Conservation (phyloP, 2,888 invertebrate species). For the Ganaspis brasiliensis region DNA sequence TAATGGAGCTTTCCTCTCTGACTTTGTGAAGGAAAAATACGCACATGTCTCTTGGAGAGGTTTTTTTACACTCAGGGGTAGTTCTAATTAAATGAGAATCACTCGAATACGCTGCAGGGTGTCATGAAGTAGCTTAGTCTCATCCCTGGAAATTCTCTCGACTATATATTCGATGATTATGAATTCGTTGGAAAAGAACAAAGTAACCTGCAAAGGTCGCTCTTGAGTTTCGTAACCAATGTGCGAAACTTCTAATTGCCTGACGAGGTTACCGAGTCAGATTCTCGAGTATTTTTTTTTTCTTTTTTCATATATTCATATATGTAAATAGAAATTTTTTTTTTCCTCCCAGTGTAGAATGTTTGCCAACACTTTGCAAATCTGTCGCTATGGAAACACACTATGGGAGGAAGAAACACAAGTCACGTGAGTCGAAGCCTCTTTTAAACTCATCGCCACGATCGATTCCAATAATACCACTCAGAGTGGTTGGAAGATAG, state of each 20-base stretch:
- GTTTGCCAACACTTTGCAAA: slow-evolving; percentile 62
- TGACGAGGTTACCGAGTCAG: neutral
- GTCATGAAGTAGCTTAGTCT: slow-evolving; percentile 33
- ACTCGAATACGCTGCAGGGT: slow-evolving; percentile 51
- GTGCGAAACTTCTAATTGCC: slow-evolving; percentile 16
- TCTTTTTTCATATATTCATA: slow-evolving; percentile 3
- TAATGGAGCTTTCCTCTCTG: slow-evolving; percentile 20
- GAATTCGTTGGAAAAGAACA: neutral
- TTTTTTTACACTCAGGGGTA: slow-evolving; percentile 28
- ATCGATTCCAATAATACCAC: slow-evolving; percentile 53
- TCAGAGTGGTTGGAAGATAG: slow-evolving; percentile 6
- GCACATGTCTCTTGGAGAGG: slow-evolving; percentile 12
- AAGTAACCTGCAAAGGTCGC: slow-evolving; percentile 1
- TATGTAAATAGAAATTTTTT: neutral
- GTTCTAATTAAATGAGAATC: slow-evolving; percentile 56
- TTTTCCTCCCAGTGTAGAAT: slow-evolving; percentile 43
- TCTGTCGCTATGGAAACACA: slow-evolving; percentile 60
- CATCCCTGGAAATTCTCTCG: neutral
- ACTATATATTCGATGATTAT: neutral
- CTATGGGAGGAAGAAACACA: slow-evolving; percentile 57
- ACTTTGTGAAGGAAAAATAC: slow-evolving; percentile 14
- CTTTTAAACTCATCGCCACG: slow-evolving; percentile 57
- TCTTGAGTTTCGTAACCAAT: slow-evolving; percentile 3
- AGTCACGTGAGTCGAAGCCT: slow-evolving; percentile 61
- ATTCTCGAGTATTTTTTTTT: slow-evolving; percentile 5